Conservation (phyloP, 2,113 vertebrate genomes). For the Hiodon tergisus region DNA sequence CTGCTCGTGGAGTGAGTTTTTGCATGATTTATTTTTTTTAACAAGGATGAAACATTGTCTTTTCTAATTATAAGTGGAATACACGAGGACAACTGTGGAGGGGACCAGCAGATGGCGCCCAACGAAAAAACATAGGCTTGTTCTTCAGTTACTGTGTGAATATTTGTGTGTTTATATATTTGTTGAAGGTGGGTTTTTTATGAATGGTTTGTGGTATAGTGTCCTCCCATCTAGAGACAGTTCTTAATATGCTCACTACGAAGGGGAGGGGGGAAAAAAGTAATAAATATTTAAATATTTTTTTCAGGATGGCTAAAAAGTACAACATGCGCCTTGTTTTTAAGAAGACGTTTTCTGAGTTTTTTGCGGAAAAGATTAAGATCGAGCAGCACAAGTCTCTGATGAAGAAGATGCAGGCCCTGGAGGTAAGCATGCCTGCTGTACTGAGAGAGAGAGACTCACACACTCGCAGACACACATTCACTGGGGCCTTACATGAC, state of each 20-base stretch:
- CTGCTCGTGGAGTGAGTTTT: slow-evolving; percentile 82
- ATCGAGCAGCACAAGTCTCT: slow-evolving; percentile 75
- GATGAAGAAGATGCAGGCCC: slow-evolving; percentile 83
- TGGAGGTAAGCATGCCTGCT: slow-evolving; percentile 69
- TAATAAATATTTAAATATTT: not conserved
- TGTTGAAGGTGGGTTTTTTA: not conserved
- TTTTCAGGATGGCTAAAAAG: slow-evolving; percentile 81
- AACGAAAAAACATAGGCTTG: no score
- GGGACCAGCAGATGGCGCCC: no score
- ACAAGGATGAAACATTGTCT: not conserved
- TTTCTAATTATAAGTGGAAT: no score
- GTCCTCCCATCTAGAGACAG: not conserved
- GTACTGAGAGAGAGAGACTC: no score
- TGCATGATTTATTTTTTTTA: not conserved
- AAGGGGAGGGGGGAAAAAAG: not conserved
- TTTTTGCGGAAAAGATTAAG: slow-evolving; percentile 85
- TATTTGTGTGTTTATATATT: slow-evolving; percentile 4
- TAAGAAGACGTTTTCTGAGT: slow-evolving; percentile 85
- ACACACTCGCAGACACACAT: no score
- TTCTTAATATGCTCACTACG: not conserved
- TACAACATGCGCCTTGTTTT: slow-evolving; percentile 87
- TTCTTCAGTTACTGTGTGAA: not conserved
- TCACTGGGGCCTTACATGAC: no score
- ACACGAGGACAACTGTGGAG: no score
- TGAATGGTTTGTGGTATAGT: not conserved